Evolutionary conservation across 2,113 vertebrate species (phyloP), one percentile per base, ranked within the genome.

Genomic region (Pandion haliaetus): DNA sequence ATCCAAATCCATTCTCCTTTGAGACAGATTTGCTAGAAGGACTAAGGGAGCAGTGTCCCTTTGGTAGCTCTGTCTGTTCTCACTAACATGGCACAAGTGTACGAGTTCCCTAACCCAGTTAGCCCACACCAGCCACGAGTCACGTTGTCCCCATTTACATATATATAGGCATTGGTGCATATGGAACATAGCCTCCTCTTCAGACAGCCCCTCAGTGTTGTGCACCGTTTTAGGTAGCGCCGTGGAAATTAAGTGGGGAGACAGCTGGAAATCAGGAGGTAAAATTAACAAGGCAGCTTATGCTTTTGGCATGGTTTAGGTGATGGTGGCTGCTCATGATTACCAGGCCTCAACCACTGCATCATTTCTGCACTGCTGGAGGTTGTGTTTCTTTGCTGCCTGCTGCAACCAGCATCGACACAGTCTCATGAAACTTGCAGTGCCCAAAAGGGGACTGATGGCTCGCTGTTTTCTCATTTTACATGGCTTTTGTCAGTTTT

Each of bases 401-500:
- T 71, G 58, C 82, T 90, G 80, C 47, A 52, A 17, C 83, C 83
- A 76, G 59, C 52, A 21, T 38, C 5, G 1, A 40, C 65, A 36
- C 3, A 4, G 80, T 65, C 77, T 96, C 57, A 5, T 42, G 52
- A 65, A 95, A 61, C 77, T 82, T 59, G 38, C 65, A 40, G 47
- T 67, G 91, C 88, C 86, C 77, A n/a, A 87, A 83, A 92, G 25
- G 72, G 29, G 65, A 57, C 81, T 59, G 77, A 38, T 3, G 0
- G n/a, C 80, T 95, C 1, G 0, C 83, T 84, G 77, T 61, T 91
- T 88, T 72, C 86, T 95, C 28, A 1, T 93, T 94, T 92, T 83
- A 65, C 49, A 40, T 73, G 36, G 70, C 62, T 94, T 94, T 57
- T 89, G 77, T 93, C 91, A 89, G 58, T 84, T 91, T 95, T 97